phyloP scores from a whole-genome alignment of 2,888 invertebrate species.

The Melangyna quadrimaculata region DNA sequence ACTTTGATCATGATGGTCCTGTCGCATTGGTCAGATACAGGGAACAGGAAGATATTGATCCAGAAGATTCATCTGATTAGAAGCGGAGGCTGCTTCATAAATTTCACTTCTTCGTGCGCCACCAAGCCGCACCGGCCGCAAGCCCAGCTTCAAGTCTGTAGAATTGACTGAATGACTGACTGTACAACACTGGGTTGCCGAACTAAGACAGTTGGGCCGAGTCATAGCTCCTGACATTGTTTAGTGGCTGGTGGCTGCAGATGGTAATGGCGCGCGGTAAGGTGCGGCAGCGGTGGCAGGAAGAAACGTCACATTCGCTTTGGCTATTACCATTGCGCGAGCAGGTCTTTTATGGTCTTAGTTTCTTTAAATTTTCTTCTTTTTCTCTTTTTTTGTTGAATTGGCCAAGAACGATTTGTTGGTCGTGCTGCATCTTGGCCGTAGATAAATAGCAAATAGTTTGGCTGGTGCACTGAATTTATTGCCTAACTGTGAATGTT shows the following conservation, averaged over 20 bases:
- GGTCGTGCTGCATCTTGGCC: slow-evolving; percentile 62
- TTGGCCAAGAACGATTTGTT: slow-evolving; percentile 64
- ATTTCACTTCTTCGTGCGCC: slow-evolving; percentile 58
- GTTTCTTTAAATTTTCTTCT: background rate
- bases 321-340: slow-evolving; percentile 53
- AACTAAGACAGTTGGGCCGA: slow-evolving; percentile 37
- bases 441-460: slow-evolving; percentile 61
- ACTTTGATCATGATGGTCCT: too few species aligned
- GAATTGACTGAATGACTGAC: slow-evolving; percentile 65
- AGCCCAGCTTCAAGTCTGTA: slow-evolving; percentile 41
- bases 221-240: slow-evolving; percentile 62
- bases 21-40: too few species aligned
- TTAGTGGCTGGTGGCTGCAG: background rate
- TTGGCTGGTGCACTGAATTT: slow-evolving; percentile 62
- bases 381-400: slow-evolving; percentile 14
- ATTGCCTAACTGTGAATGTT: slow-evolving; percentile 56
- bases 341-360: slow-evolving; percentile 24
- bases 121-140: background rate
- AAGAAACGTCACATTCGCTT: slow-evolving; percentile 67
- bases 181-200: slow-evolving; percentile 24
- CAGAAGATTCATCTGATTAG: slow-evolving; percentile 71
- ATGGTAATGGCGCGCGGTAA: background rate
- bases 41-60: too few species aligned
- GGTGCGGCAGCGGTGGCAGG: background rate
- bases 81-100: slow-evolving; percentile 71